phyloP scores from a whole-genome alignment of 2,888 invertebrate species.

The Bellardia bayeri region DNA sequence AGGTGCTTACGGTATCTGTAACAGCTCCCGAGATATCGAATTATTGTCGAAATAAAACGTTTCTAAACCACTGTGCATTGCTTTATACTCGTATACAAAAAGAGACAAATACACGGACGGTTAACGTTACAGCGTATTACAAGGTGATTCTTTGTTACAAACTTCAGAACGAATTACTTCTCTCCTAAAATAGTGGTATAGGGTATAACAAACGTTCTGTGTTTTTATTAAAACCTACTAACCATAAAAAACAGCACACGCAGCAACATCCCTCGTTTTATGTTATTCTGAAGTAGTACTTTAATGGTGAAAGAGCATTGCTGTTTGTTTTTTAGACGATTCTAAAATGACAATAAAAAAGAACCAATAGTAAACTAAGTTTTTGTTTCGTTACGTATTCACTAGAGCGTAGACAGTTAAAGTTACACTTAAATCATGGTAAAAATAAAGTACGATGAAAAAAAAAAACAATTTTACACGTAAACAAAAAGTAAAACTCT shows the following conservation, averaged over 20 bases:
- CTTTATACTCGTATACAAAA: too few relatives aligned
- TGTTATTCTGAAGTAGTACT: background rate
- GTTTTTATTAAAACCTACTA: slow-evolving; percentile 41
- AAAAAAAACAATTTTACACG: slow-evolving; percentile 1
- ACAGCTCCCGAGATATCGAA: too few relatives aligned
- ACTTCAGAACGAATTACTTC: background rate
- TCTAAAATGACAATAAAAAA: slow-evolving; percentile 14
- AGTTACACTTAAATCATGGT: slow-evolving; percentile 56
- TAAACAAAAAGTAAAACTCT: slow-evolving; percentile 39
- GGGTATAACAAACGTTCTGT: background rate
- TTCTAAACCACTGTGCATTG: too few relatives aligned
- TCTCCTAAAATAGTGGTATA: too few relatives aligned
- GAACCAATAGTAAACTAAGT: background rate
- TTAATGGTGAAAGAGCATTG: slow-evolving; percentile 4
- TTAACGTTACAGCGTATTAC: too few relatives aligned
- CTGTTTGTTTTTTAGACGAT: slow-evolving; percentile 43
- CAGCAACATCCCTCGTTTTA: slow-evolving; percentile 25
- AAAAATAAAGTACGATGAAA: slow-evolving; percentile 24
- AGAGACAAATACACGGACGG: too few relatives aligned
- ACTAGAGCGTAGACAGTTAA: slow-evolving; percentile 64
- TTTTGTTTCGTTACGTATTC: slow-evolving; percentile 44
- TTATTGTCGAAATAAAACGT: too few relatives aligned
- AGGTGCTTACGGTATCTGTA: too few relatives aligned
- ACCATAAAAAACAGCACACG: slow-evolving; percentile 45
- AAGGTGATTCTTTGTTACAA: background rate